phyloP scores from a whole-genome alignment of 1,140 invertebrate species.

The Eurytemora carolleeae region DNA sequence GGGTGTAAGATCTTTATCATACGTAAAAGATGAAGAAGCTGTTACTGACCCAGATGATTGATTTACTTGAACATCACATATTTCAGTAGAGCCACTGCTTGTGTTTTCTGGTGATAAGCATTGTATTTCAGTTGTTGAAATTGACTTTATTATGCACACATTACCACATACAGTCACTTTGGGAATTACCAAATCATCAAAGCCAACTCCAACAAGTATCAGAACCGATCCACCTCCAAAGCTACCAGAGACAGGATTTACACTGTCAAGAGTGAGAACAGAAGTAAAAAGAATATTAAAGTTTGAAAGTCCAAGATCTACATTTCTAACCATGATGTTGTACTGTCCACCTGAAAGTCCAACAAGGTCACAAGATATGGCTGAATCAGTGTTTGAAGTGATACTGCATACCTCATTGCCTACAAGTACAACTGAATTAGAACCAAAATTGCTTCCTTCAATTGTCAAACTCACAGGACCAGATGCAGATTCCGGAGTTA shows the following conservation, averaged over 20 bases:
- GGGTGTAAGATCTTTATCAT: constrained; percentile 12
- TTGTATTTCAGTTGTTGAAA: not conserved
- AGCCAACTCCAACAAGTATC: constrained; percentile 6
- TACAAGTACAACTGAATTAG: not conserved
- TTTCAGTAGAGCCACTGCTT: not conserved
- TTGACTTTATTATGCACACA: not conserved
- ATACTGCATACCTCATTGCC: not conserved
- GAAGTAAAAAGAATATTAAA: not conserved
- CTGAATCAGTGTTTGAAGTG: not conserved
- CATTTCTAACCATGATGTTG: not conserved
- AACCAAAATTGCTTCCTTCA: not conserved
- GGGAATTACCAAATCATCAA: not conserved
- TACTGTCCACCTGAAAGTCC: not conserved
- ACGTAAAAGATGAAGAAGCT: constrained; percentile 6
- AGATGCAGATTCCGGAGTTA: not conserved
- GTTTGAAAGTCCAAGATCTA: not conserved
- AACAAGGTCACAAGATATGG: not conserved
- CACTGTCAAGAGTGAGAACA: not conserved
- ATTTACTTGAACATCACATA: constrained; percentile 1
- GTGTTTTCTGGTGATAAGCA: constrained; percentile 8
- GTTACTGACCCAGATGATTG: not conserved
- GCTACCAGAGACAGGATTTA: constrained; percentile 8
- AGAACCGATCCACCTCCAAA: constrained; percentile 12
- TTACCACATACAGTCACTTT: constrained; percentile 9
- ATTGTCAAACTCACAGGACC: not conserved